Evolutionary conservation across 2,888 invertebrate genomes (phyloP).

Genomic region (Hemicrepidius hirtus): DNA sequence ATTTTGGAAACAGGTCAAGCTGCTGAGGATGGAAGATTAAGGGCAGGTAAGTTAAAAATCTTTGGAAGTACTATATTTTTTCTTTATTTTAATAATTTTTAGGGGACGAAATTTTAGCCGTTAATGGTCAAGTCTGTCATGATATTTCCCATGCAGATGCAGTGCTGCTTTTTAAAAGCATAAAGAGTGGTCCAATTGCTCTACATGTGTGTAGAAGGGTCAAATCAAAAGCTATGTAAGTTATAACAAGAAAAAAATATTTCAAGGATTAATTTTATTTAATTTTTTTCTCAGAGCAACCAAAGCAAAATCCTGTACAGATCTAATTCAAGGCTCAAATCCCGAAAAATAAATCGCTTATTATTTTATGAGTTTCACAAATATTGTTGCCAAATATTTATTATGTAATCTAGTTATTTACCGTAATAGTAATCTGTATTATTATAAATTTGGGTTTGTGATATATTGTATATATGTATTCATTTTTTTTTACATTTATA

Average conservation of each 20-base stretch:
- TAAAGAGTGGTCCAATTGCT: slow-evolving; percentile 85
- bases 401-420: slow-evolving; percentile 33
- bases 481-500: slow-evolving; percentile 27
- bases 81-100: slow-evolving; percentile 43
- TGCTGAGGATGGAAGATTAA: slow-evolving; percentile 86
- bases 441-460: slow-evolving; percentile 26
- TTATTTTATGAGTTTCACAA: slow-evolving; percentile 10
- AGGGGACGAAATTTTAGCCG: slow-evolving; percentile 89
- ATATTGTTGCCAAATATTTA: slow-evolving; percentile 48
- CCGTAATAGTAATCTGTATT: slow-evolving; percentile 18
- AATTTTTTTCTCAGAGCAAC: slow-evolving; percentile 75
- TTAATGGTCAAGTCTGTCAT: slow-evolving; percentile 87
- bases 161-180: slow-evolving; percentile 86
- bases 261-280: slow-evolving; percentile 2
- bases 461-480: slow-evolving; percentile 38
- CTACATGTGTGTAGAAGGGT: slow-evolving; percentile 80
- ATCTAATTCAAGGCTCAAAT: slow-evolving; percentile 74
- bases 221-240: slow-evolving; percentile 64
- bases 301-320: slow-evolving; percentile 85
- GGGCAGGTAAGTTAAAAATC: slow-evolving; percentile 77
- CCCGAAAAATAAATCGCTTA: slow-evolving; percentile 30
- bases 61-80: background rate
- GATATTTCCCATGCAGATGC: slow-evolving; percentile 88
- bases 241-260: slow-evolving; percentile 8
- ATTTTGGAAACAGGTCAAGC: slow-evolving; percentile 89